These are phyloP conservation scores for Rhynchotus rufescens DNA, from an alignment of 2,797 vertebrate genomes.

Conservation along the genomic window DNA sequence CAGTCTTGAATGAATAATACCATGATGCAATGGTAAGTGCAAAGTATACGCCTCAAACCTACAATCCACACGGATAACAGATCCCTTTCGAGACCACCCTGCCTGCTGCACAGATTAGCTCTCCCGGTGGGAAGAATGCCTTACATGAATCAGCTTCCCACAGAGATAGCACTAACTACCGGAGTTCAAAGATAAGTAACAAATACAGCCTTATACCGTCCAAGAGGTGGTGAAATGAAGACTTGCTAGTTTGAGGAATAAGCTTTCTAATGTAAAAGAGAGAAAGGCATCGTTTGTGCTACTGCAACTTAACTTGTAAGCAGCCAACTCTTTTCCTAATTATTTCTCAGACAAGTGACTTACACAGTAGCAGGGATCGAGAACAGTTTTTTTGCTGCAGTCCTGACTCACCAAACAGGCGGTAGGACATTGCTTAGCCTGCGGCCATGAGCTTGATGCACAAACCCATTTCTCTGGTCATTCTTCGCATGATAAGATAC, in stretches of 20 bases:
- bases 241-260: not conserved
- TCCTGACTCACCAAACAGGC: not conserved
- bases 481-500: not conserved
- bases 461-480: not conserved
- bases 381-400: not conserved
- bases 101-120: not conserved
- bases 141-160: not conserved
- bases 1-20: conserved; percentile 21
- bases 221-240: not conserved
- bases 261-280: not conserved
- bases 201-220: not conserved
- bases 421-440: not conserved
- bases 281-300: not conserved
- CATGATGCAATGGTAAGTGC: conserved; percentile 5
- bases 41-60: not conserved
- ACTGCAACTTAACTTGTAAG: not conserved
- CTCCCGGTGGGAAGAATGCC: not conserved
- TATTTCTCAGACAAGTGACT: not conserved
- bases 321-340: not conserved
- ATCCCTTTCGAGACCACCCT: not conserved
- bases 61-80: not conserved
- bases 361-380: not conserved
- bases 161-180: not conserved
- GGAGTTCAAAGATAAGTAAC: not conserved
- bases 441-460: not conserved